Evolutionary conservation across 1,140 invertebrate species (phyloP), one percentile per base, ranked within the genome.

Genomic region (Daktulosphaira vitifoliae): DNA sequence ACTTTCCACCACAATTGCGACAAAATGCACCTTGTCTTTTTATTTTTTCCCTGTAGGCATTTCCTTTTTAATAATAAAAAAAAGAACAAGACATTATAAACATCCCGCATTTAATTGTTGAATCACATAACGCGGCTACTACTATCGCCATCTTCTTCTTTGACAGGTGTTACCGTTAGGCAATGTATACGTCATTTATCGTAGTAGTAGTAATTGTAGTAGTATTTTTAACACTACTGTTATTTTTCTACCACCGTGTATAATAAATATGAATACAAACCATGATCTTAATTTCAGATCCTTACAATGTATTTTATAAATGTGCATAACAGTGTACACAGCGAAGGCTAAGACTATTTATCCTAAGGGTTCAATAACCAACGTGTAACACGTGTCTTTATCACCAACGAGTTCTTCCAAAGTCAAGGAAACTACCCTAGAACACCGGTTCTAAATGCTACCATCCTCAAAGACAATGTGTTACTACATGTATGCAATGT

Each of bases 61-160:
- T 62, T 62, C 56, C 56, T 62, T 23, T 33, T 46, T 62, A 46
- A 62, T 26, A 33, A 62, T 46, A 62, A 56, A 59, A 62, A 46
- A 62, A 48, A 23, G 25, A 62, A 62, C 56, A 62, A 62, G 56
- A 62, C 56, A 62, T 62, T 62, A 62, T 33, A 44, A 62, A 62
- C 56, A 62, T 62, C 56, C 56, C 56, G 56, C 56, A 62, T 62
- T 62, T 13, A 48, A 33, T 33, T 33, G 16, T 39, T 62, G 23
- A 16, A 46, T 48, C 56, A 33, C 29, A 33, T 6, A 22, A 62
- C 56, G 13, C 54, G 56, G 44, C 56, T 62, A 39, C 56, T 25
- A 23, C n/a, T 22, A 13, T 48, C 29, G 29, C 29, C 29, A 11
- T 6, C 29, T 33, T 11, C 29, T 33, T 33, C 29, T 5, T 6